Conservation (phyloP, 2,113 vertebrate species). For the Neotragus moschatus region DNA sequence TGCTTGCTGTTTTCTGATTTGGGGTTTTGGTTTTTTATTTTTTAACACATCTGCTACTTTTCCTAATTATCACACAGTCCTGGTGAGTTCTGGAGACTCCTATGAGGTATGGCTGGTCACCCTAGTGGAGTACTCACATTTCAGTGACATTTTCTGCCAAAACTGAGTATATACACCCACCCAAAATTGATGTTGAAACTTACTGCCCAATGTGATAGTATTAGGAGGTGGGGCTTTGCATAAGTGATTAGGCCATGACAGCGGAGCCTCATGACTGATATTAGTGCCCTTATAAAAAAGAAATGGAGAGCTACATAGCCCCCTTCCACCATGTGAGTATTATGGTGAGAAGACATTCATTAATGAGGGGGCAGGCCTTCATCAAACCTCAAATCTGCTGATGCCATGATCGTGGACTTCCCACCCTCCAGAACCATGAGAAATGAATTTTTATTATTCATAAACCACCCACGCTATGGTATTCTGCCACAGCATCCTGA, state of each 20-base stretch:
- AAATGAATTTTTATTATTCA: not conserved
- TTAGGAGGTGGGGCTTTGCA: not conserved
- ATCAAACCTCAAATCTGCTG: not conserved
- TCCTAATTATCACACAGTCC: not conserved
- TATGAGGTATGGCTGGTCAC: not conserved
- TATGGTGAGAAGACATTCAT: not conserved
- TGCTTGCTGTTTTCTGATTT: not conserved
- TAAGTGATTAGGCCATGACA: not conserved
- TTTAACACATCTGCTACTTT: not conserved
- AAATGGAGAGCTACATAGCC: not conserved
- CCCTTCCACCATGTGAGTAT: not conserved
- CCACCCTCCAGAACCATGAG: not conserved
- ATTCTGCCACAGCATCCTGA: not conserved
- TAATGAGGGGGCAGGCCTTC: not conserved
- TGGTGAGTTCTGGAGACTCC: not conserved
- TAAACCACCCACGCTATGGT: not conserved
- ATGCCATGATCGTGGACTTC: not conserved
- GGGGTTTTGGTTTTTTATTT: not conserved
- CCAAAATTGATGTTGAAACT: not conserved
- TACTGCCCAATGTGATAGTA: not conserved
- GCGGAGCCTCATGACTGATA: not conserved
- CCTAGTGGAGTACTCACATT: not conserved
- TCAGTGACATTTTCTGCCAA: not conserved
- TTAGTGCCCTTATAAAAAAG: not conserved
- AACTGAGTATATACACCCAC: not conserved